Base-by-base conservation (phyloP, 92 coral and sea anemone genomes). In the Zoanthus sansibaricus region DNA sequence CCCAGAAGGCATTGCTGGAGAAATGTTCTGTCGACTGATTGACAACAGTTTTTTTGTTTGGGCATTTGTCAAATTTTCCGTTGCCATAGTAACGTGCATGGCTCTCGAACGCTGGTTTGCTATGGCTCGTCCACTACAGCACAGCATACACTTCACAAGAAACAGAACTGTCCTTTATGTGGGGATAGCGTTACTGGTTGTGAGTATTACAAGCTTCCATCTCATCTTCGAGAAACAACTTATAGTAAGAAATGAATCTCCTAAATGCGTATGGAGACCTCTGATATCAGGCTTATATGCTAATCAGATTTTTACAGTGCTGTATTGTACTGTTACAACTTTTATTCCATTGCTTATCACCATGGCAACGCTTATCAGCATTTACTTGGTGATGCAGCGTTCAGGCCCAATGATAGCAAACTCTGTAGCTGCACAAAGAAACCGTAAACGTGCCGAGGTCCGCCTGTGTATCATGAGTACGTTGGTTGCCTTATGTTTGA, bases 41-140 rank as follows among this genome's bases (percentile, higher is more conserved):
- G 85, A 80, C 85, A 80, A 80, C 75, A 80, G 85, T 31, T 80
- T 80, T 75, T 80, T 80, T 47, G 85, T 80, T 17, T 80, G 85
- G 85, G 58, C 85, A 44, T 25, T 80, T 62, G 85, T 80, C 61
- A 80, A 80, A 31, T 67, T 80, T 46, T 80, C 85, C 10, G 85
- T 80, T 66, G 85, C 85, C 46, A 46, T 80, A 66, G 85, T 80
- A 46, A 80, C 85, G 3, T 80, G 85, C 73, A 80, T 80, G 85
- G 85, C 85, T 17, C 31, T 80, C 9, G 85, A 80, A 45, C 74
- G 85, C 45, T 80, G 85, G 85, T 80, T 42, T 21, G 85, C 85
- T 10, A 66, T 80, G 55, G 85, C 85, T 5, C 85, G 85, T 55
- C 74, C 85, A 47, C 44, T 80, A 20, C 74, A 64, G 16, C 85